These are phyloP conservation scores for Ispidina lecontei DNA, from an alignment of 2,797 vertebrate genomes.

Conservation along the genomic window DNA sequence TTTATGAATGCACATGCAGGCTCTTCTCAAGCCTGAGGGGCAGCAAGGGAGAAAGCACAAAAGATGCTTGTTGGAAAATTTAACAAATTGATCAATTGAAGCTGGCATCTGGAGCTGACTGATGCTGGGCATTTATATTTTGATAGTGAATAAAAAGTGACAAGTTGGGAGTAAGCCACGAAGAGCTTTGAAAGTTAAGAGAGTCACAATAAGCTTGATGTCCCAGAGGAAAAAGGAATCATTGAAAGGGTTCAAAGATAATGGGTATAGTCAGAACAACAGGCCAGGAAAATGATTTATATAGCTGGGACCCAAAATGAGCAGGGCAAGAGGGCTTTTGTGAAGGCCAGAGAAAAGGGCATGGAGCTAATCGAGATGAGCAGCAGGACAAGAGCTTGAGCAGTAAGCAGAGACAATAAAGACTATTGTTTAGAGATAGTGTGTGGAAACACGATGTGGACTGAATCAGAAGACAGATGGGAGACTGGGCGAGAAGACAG, in stretches of 20 bases:
- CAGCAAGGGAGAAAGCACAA: conserved; percentile 67
- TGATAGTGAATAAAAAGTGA: conserved; percentile 71
- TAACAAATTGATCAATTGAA: conserved; percentile 72
- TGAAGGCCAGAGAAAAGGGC: conserved; percentile 38
- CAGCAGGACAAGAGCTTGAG: neutral
- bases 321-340: conserved; percentile 39
- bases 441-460: neutral
- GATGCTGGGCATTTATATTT: conserved; percentile 69
- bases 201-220: conserved; percentile 64
- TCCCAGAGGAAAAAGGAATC: conserved; percentile 56
- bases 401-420: conserved; percentile 38
- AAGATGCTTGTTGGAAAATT: conserved; percentile 71
- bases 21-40: conserved; percentile 66
- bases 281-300: conserved; percentile 57
- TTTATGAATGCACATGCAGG: conserved; percentile 64
- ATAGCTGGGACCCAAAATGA: conserved; percentile 25
- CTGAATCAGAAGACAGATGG: neutral
- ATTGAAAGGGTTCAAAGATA: conserved; percentile 60
- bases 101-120: conserved; percentile 58
- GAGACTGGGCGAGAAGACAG: neutral
- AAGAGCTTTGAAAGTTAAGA: conserved; percentile 67
- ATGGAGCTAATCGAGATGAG: neutral
- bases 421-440: conserved; percentile 4
- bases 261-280: conserved; percentile 54
- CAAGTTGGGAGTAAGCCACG: conserved; percentile 67